These are phyloP conservation scores for Trinorchestia longiramus DNA, from an alignment of 1,140 invertebrate genomes.

Conservation along the genomic window DNA sequence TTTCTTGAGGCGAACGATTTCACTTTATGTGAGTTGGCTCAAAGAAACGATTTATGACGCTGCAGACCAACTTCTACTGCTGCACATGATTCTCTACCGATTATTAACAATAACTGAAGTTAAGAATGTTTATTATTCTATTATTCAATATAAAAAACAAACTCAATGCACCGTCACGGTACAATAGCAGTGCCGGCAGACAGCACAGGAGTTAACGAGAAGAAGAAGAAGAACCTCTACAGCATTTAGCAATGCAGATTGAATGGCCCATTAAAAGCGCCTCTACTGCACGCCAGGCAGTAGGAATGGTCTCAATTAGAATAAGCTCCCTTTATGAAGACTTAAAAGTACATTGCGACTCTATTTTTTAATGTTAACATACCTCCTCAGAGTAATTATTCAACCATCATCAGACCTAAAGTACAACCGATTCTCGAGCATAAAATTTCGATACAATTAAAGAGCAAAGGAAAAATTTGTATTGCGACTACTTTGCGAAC, in stretches of 20 bases:
- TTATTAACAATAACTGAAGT: too few relatives aligned
- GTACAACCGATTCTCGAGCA: neutral
- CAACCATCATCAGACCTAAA: too few relatives aligned
- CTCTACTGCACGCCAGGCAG: neutral
- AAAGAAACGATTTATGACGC: too few relatives aligned
- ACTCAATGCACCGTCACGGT: neutral
- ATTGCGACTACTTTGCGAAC: neutral
- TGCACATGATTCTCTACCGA: too few relatives aligned
- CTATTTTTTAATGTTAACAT: neutral
- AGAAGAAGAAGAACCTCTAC: neutral
- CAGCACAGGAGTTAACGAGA: neutral
- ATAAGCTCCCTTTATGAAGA: neutral
- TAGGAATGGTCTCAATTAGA: constrained; percentile 8
- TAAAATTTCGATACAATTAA: neutral
- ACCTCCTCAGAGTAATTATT: neutral
- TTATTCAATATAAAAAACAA: neutral
- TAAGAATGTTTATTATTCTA: neutral
- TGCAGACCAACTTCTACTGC: too few relatives aligned
- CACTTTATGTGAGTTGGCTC: too few relatives aligned
- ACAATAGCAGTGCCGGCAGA: neutral
- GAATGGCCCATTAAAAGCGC: constrained; percentile 6
- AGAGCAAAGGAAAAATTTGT: neutral
- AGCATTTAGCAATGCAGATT: neutral
- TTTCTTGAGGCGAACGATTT: too few relatives aligned
- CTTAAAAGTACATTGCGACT: neutral